A percentile compares a stretch with the other conserved stretches of the same genome.
phyloP scores from a whole-genome alignment of 1,140 invertebrate species.

The Drosophila tani region DNA sequence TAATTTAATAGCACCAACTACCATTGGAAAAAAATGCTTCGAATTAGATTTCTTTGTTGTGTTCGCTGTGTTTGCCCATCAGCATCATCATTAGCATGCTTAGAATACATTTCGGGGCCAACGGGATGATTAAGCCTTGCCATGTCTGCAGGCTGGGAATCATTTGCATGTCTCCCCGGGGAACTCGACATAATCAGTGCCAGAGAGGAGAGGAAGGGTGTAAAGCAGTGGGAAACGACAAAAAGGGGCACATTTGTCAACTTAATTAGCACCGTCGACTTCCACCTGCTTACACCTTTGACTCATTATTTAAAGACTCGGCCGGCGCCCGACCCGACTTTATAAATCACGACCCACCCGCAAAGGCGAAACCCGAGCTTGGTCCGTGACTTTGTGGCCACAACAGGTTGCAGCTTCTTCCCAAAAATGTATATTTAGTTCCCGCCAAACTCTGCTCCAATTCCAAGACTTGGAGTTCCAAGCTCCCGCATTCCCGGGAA shows the following conservation, averaged over 20 bases:
- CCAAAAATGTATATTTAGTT: slow-evolving; percentile 1
- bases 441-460: background rate
- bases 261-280: slow-evolving; percentile 61
- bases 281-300: slow-evolving; percentile 70
- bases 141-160: slow-evolving; percentile 48
- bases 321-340: slow-evolving; percentile 18
- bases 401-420: slow-evolving; percentile 21
- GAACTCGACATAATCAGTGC: slow-evolving; percentile 46
- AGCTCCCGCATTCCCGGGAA: background rate
- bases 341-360: slow-evolving; percentile 44
- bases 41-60: background rate
- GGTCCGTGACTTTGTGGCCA: slow-evolving; percentile 12
- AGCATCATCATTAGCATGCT: slow-evolving; percentile 9
- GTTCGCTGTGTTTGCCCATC: background rate
- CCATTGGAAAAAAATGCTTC: background rate
- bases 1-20: background rate
- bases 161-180: slow-evolving; percentile 52
- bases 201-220: background rate
- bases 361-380: slow-evolving; percentile 7
- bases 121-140: slow-evolving; percentile 37
- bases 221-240: background rate
- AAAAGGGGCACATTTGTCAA: slow-evolving; percentile 68
- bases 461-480: background rate
- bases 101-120: slow-evolving; percentile 19
- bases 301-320: slow-evolving; percentile 66